phyloP scores from a whole-genome alignment of 1,140 invertebrate species.

The Dendroctonus valens region DNA sequence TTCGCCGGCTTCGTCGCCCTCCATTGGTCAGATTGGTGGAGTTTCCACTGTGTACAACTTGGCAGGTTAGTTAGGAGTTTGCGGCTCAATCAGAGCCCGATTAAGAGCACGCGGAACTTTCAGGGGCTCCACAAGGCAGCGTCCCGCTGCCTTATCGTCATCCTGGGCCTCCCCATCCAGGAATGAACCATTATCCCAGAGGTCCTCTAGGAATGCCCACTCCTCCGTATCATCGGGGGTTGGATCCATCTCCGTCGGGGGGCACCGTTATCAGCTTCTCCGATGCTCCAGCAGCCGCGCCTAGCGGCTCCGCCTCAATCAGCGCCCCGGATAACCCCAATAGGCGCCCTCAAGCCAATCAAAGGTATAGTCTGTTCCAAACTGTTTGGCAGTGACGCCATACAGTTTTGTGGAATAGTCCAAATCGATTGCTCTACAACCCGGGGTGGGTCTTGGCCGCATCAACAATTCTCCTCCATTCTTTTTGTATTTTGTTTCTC shows the following conservation, averaged over 20 bases:
- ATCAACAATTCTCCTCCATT: too few species aligned
- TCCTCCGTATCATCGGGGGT: constrained; percentile 51
- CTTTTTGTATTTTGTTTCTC: too few species aligned
- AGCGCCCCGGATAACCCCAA: background rate
- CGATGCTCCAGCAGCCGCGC: constrained; percentile 36
- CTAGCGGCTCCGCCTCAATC: background rate
- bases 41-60: constrained; percentile 1
- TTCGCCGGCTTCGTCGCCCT: constrained; percentile 16
- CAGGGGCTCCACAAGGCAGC: constrained; percentile 19
- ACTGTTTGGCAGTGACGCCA: too few species aligned
- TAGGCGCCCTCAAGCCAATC: background rate
- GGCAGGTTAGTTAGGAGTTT: background rate
- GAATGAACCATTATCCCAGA: background rate
- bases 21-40: background rate
- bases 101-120: too few species aligned
- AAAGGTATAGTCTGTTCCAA: constrained; percentile 6
- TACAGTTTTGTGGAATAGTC: too few species aligned
- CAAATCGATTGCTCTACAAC: too few species aligned
- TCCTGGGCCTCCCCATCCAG: constrained; percentile 14
- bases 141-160: constrained; percentile 10
- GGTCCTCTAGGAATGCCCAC: background rate
- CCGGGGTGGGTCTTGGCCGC: too few species aligned
- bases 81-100: background rate
- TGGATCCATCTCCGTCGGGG: constrained; percentile 54
- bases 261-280: constrained; percentile 48